Percentiles rank a stretch among this genome's conserved stretches.
Evolutionary conservation across 2,113 vertebrate species (phyloP).

Genomic region (Phasianus colchicus): DNA sequence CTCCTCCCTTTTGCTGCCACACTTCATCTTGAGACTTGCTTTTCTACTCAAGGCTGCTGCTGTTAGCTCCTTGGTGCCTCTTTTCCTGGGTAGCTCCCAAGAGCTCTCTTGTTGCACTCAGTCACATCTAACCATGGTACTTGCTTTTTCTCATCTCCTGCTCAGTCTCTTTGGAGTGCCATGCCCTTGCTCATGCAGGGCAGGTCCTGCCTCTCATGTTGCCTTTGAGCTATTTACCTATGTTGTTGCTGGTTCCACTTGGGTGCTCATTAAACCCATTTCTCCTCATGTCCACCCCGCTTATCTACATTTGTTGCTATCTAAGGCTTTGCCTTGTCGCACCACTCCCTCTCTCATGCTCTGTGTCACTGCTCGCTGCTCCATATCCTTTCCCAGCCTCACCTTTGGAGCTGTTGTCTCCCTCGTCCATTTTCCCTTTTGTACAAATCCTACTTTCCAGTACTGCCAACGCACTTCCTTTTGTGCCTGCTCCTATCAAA

Average conservation of each 20-base stretch:
- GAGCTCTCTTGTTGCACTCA: background rate
- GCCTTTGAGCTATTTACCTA: background rate
- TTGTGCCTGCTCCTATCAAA: background rate
- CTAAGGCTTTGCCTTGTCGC: background rate
- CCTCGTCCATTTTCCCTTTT: fast-evolving
- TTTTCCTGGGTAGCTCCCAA: background rate
- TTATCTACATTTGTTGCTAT: background rate
- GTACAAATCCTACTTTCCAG: background rate
- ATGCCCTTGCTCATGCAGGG: background rate
- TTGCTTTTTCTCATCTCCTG: background rate
- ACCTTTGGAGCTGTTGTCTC: background rate
- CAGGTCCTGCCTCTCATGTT: background rate
- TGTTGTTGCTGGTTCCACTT: background rate
- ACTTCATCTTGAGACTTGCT: background rate
- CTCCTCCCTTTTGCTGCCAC: background rate
- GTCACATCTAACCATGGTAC: fast-evolving
- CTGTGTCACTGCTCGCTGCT: background rate
- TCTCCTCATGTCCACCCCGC: background rate
- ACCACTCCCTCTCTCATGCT: background rate
- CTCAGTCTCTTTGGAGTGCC: background rate
- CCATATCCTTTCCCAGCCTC: background rate
- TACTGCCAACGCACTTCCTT: fast-evolving
- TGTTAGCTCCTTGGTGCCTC: background rate
- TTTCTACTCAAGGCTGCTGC: background rate
- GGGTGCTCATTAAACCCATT: background rate